A percentile compares a stretch with the other conserved stretches of the same genome.
Conservation (phyloP, 2,113 vertebrate genomes). For the Aegotheles bennettii region DNA sequence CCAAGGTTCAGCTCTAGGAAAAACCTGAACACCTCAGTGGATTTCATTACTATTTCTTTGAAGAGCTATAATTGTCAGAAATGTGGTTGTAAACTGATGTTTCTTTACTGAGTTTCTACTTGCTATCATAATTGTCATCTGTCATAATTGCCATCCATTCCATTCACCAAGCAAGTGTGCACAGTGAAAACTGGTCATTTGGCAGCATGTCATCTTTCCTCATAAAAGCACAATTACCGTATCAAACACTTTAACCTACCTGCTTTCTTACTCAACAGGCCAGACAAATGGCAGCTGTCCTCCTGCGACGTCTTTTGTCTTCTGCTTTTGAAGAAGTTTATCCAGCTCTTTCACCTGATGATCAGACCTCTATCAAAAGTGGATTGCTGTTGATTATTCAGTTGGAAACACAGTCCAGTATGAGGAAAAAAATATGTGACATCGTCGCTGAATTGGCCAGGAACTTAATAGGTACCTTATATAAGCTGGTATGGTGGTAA, state of each 20-base stretch:
- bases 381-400: conserved; percentile 92
- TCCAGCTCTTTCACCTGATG: conserved; percentile 84
- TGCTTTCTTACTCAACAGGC: conserved; percentile 71
- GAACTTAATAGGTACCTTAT: conserved; percentile 88
- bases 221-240: not conserved
- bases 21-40: not conserved
- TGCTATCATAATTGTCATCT: not conserved
- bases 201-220: not conserved
- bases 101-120: not conserved
- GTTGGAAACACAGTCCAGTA: conserved; percentile 83
- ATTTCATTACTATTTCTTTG: not conserved
- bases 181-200: not conserved
- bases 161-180: not conserved
- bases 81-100: not conserved
- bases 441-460: conserved; percentile 93
- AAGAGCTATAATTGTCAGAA: not conserved
- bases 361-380: conserved; percentile 90
- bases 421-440: conserved; percentile 95
- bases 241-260: not conserved
- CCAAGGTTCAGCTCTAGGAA: not conserved
- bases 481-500: not conserved
- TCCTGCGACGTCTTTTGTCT: conserved; percentile 91
- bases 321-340: conserved; percentile 97
- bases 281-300: conserved; percentile 95
- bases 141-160: not conserved